Base-by-base conservation (phyloP, 2,888 invertebrate genomes). In the Pocota personata region DNA sequence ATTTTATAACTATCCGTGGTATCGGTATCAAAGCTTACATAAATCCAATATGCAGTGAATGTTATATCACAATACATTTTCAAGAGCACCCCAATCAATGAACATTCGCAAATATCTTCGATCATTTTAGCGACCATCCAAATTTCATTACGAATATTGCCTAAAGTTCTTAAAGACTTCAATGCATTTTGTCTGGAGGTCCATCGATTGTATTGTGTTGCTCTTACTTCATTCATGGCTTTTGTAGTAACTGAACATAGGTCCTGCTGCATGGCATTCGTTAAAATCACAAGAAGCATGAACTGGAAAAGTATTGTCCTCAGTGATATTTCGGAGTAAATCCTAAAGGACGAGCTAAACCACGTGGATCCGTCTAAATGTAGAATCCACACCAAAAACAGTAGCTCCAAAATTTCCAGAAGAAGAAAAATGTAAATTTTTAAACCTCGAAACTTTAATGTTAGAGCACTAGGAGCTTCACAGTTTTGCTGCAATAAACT, bases 51-150 rank as follows among this genome's bases (percentile, higher is more conserved):
- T 5, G 37, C 14, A 0, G 24, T 72, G 12, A 60, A 50, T 10
- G 37, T 50, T 14, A 72, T n/a, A 16, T 72, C 71, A 16, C 58
- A 60, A 37, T 72, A 72, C 35, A 50, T 50, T 10, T 50, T 60
- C 8, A 72, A 50, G 7, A 72, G 19, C 1, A 72, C 19, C 43
- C 60, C 60, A 48, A 50, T 35, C 5, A 72, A 16, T 7, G 60
- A 72, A 50, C 55, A 60, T 50, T 60, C 72, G 43, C 35, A 60
- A n/a, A 37, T n/a, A 19, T 72, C 72, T 16, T 72, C 72, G 27
- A 72, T 50, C 72, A 72, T 72, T 30, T 50, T 72, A 7, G 19
- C 48, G 2, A 37, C 72, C 24, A 72, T 19, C 72, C 72, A 60
- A 60, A 72, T 60, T 10, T 72, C 60, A 35, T 72, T 58, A 1